Percentiles rank a stretch among this genome's conserved stretches.
Evolutionary conservation across 2,113 vertebrate genomes (phyloP).

Genomic region (Menura novaehollandiae): DNA sequence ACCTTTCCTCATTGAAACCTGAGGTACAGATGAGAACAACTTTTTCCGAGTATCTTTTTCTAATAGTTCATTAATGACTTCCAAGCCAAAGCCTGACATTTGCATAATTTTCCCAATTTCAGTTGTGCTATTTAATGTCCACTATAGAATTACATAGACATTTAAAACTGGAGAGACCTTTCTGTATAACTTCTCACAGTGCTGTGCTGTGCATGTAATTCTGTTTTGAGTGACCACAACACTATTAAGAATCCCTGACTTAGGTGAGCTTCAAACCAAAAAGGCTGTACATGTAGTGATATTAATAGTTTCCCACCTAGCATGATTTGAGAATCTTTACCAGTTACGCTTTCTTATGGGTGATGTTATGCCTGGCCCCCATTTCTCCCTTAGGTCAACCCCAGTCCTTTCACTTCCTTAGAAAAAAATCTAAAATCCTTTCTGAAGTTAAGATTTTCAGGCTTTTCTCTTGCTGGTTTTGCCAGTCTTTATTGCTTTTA

Average conservation of each 20-base stretch:
- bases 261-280: background rate
- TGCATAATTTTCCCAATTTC: background rate
- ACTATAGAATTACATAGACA: background rate
- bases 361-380: background rate
- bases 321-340: background rate
- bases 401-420: background rate
- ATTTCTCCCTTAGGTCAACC: background rate
- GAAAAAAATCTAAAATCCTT: background rate
- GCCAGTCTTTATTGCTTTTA: background rate
- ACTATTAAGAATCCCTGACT: background rate
- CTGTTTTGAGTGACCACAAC: background rate
- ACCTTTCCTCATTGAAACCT: background rate
- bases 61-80: background rate
- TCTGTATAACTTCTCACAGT: background rate
- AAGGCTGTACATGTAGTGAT: background rate
- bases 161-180: background rate
- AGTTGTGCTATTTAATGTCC: background rate
- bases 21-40: background rate
- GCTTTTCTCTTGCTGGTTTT: background rate
- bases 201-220: background rate
- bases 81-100: background rate
- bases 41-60: background rate
- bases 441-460: background rate
- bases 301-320: background rate
- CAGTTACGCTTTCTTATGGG: background rate